Evolutionary conservation across 2,797 vertebrate species (phyloP), one percentile per base, ranked within the genome.

Genomic region (Pseudopleuronectes americanus): DNA sequence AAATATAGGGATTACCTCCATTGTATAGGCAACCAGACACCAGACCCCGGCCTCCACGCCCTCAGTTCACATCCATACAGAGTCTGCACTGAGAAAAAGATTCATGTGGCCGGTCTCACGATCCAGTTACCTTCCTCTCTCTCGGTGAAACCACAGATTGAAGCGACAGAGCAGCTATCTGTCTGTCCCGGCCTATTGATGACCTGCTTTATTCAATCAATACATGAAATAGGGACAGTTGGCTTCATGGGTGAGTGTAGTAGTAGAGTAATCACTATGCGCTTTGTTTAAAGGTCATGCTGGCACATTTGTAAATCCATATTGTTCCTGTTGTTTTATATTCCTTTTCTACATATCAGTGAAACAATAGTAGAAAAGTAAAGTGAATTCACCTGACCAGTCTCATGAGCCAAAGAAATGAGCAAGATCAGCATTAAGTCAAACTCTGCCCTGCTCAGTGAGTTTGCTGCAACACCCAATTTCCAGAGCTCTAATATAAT

Each of bases 171-270:
- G 80, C 54, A 8, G 62, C 80, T 71, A 22, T 86, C 76, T 75
- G 71, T 80, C 85, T 77, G 84, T 89, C 84, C 87, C 76, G 71
- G 49, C 31, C 55, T 84, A 84, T 78, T 74, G 80, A 88, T 84
- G 78, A 88, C 80, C 85, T 81, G 72, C 70, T 86, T 78, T 79
- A 53, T 33, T 3, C 52, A 45, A 86, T 90, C 90, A 68, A 89
- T 89, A 79, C 47, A 51, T 64, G 49, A 54, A 80, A 79, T 2
- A 10, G 68, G 79, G 78, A 43, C 80, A 81, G 63, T 66, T 59
- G 33, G 63, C 56, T 76, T 71, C 52, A 31, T 47, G 62, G 38
- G 38, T 45, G 9, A 24, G 57, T 59, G 23, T 24, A n/a, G 57
- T 56, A 26, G 53, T 43, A 58, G 58, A 31, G 31, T 38, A n/a